Conservation (phyloP, 2,888 invertebrate genomes). For the Panopea generosa region DNA sequence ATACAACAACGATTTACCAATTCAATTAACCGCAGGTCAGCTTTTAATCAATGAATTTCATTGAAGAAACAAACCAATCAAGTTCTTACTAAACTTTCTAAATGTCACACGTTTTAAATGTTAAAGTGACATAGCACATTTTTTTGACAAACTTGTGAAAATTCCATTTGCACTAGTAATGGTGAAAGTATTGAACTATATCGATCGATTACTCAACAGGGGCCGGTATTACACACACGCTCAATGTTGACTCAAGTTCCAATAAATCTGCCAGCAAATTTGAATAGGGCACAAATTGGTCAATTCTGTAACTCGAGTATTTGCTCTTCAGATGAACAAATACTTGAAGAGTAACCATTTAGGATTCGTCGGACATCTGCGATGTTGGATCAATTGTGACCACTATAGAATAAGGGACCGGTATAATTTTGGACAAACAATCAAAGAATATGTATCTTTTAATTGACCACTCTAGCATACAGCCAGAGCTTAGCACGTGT, state of each 20-base stretch:
- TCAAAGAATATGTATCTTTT: conserved; percentile 35
- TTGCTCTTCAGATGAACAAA: conserved; percentile 40
- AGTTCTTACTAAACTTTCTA: no score
- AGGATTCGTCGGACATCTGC: conserved; percentile 26
- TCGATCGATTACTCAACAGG: conserved; percentile 36
- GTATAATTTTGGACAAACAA: conserved; percentile 44
- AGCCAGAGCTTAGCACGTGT: neutral
- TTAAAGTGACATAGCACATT: conserved; percentile 55
- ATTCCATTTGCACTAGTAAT: conserved; percentile 46
- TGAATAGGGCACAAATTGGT: conserved; percentile 36
- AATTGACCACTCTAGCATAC: conserved; percentile 34
- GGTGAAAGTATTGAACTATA: conserved; percentile 7
- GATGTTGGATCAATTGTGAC: conserved; percentile 7
- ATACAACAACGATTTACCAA: no score
- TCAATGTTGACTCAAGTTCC: conserved; percentile 20
- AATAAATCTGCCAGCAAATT: conserved; percentile 53
- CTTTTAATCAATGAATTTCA: no score
- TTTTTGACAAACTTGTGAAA: conserved; percentile 38
- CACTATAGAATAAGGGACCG: neutral
- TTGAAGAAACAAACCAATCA: no score
- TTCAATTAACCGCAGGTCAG: no score
- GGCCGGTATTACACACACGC: conserved; percentile 36
- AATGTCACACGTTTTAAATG: no score
- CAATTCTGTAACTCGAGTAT: conserved; percentile 35
- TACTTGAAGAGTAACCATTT: conserved; percentile 10